Conservation (phyloP, 2,113 vertebrate genomes). For the Ploceus nigricollis region DNA sequence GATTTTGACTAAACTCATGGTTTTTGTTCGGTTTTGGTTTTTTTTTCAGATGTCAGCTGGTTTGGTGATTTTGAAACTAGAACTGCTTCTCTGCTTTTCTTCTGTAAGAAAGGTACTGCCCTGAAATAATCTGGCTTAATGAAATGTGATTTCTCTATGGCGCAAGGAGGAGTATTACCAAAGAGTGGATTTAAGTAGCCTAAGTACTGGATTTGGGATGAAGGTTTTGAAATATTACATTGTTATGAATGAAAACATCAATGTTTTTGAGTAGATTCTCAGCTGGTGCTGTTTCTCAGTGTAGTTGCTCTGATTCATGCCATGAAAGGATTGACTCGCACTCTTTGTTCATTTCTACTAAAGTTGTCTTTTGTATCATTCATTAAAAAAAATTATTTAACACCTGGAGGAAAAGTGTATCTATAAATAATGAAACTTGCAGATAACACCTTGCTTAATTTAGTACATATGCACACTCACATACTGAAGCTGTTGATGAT, state of each 20-base stretch:
- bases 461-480: background rate
- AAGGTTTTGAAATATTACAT: background rate
- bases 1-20: background rate
- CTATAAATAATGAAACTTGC: constrained; percentile 23
- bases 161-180: background rate
- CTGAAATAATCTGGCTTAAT: background rate
- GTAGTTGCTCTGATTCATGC: background rate
- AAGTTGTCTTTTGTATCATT: background rate
- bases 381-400: background rate
- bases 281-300: background rate
- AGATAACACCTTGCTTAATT: background rate
- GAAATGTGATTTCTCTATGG: background rate
- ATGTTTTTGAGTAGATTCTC: background rate
- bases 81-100: background rate
- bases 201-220: background rate
- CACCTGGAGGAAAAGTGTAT: background rate
- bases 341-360: background rate
- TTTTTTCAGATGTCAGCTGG: background rate
- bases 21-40: background rate
- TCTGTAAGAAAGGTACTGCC: background rate
- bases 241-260: background rate
- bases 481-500: background rate
- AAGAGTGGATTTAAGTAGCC: background rate
- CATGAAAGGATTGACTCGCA: background rate
- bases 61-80: background rate